Conservation (phyloP, 2,113 vertebrate species). For the Lepisosteus oculatus region DNA sequence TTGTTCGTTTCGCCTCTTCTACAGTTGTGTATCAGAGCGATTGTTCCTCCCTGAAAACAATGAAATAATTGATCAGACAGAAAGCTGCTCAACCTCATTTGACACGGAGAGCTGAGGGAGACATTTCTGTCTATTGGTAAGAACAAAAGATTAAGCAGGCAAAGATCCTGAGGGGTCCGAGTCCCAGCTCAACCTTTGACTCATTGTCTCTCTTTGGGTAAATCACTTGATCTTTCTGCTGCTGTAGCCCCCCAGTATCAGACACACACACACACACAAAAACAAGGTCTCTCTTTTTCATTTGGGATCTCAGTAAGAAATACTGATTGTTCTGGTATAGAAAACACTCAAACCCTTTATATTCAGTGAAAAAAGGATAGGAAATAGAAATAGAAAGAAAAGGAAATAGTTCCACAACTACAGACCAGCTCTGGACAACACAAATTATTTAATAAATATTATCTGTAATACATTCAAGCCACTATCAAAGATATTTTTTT, state of each 20-base stretch:
- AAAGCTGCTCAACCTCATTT: slow-evolving; percentile 17
- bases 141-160: slow-evolving; percentile 14
- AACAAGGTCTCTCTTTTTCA: too few relatives aligned
- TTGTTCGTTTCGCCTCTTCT: background rate
- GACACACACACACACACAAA: background rate
- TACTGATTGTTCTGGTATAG: too few relatives aligned
- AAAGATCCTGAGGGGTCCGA: slow-evolving; percentile 13
- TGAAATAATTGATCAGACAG: slow-evolving; percentile 26
- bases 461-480: too few relatives aligned
- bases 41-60: slow-evolving; percentile 15
- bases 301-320: too few relatives aligned
- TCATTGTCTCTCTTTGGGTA: slow-evolving; percentile 9
- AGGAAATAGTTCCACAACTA: too few relatives aligned
- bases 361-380: too few relatives aligned
- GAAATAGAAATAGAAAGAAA: too few relatives aligned
- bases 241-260: background rate
- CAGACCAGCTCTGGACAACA: too few relatives aligned
- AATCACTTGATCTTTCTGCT: slow-evolving; percentile 7
- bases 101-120: slow-evolving; percentile 14
- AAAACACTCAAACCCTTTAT: too few relatives aligned
- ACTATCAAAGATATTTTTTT: too few relatives aligned
- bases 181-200: background rate
- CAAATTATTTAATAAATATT: too few relatives aligned
- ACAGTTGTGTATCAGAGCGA: background rate
- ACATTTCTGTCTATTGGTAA: slow-evolving; percentile 16